Evolutionary conservation across 2,113 vertebrate genomes (phyloP), one percentile per base, ranked within the genome.

Genomic region (Lophochroa leadbeateri): DNA sequence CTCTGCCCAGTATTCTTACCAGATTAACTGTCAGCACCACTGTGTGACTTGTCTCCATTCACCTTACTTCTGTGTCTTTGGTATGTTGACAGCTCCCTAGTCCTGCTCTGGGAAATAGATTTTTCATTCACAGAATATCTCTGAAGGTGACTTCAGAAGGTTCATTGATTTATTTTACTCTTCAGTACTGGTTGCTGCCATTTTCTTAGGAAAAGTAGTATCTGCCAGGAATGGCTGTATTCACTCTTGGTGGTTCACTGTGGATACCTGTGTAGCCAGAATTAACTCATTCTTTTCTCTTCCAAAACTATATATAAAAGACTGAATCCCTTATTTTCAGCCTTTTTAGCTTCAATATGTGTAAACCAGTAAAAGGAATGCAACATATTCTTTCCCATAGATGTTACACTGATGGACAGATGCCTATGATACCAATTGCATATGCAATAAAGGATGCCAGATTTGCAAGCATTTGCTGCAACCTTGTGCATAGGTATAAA

Each of bases 171-270:
- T 37, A 12, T 19, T 13, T 75, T 80, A 27, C 8, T 53, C 20
- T 44, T 53, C 43, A 0, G 0, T 29, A 49, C 23, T 10, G 5
- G 9, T 63, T 86, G 37, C 46, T 75, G 27, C 6, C 8, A 17
- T 86, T 83, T 93, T 53, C 29, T 63, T 4, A 2, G 31, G 39
- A 68, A 52, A 75, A 63, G 10, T 16, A 44, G 33, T n/a, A 71
- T 20, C 50, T 70, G 17, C 23, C 63, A 25, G 21, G 47, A 58
- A 13, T 8, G 12, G 7, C 41, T 82, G 7, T 52, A 53, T 63
- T 76, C 41, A 44, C 4, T 76, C 63, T 41, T 25, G 5, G 9
- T 53, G 31, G 13, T 64, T 91, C 72, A 49, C 9, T 15, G 19
- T 23, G 52, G 23, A 37, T 67, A 14, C 13, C 11, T 61, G 1